Conservation (phyloP, 2,797 vertebrate genomes). For the Amniataba percoides region DNA sequence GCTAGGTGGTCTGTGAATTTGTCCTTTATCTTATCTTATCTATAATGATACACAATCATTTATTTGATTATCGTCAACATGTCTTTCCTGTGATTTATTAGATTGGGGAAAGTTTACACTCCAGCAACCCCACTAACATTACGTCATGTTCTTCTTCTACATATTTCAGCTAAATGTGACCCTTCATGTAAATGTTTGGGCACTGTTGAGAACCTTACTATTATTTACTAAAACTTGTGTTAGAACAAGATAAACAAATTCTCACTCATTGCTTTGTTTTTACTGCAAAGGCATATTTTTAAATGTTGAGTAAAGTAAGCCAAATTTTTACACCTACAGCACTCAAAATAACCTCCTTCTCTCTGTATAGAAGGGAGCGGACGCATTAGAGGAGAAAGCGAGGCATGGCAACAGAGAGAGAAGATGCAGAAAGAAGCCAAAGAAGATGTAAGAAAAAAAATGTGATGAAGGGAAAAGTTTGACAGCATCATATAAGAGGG, state of each 20-base stretch:
- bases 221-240: constrained; percentile 2
- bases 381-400: not conserved
- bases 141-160: no score
- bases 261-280: not conserved
- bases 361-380: not conserved
- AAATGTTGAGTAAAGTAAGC: not conserved
- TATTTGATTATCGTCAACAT: no score
- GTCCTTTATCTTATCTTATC: no score
- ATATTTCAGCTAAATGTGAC: not conserved
- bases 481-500: not conserved
- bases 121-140: not conserved
- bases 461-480: not conserved
- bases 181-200: not conserved
- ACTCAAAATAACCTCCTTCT: not conserved
- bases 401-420: not conserved
- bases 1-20: no score
- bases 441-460: not conserved
- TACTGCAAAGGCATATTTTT: not conserved
- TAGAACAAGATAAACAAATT: not conserved
- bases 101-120: no score
- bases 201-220: not conserved
- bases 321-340: not conserved
- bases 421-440: not conserved
- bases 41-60: no score
- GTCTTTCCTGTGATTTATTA: no score